phyloP scores from a whole-genome alignment of 2,888 invertebrate genomes.

The Linnaemya tessellans region DNA sequence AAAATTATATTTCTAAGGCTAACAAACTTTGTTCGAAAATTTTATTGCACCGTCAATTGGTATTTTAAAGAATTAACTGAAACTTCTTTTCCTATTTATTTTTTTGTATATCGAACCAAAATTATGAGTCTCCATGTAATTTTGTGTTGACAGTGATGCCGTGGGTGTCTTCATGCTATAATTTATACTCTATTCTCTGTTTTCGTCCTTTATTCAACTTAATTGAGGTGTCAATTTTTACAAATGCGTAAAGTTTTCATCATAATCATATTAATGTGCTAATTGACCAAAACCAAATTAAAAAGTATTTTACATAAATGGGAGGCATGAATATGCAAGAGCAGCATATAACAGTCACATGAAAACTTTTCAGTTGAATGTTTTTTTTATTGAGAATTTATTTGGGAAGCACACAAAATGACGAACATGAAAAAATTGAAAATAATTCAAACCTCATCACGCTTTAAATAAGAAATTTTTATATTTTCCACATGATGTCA shows the following conservation, averaged over 20 bases:
- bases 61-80: too few relatives aligned
- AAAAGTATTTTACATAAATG: conserved; percentile 35
- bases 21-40: too few relatives aligned
- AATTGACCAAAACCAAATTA: conserved; percentile 39
- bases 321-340: conserved; percentile 40
- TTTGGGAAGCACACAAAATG: conserved; percentile 17
- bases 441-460: conserved; percentile 56
- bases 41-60: too few relatives aligned
- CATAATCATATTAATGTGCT: conserved; percentile 65
- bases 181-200: neutral
- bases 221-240: conserved; percentile 53
- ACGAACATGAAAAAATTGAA: neutral
- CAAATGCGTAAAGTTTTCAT: conserved; percentile 19
- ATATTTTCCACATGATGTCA: conserved; percentile 72
- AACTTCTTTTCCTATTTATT: too few relatives aligned
- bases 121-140: neutral
- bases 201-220: neutral
- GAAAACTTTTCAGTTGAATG: conserved; percentile 12
- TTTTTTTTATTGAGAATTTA: conserved; percentile 53
- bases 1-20: too few relatives aligned
- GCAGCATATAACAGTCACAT: conserved; percentile 7
- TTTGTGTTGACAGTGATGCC: neutral
- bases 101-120: neutral
- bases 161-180: neutral
- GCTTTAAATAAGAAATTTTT: conserved; percentile 65